Conservation (phyloP, 2,888 invertebrate species). For the Caenorhabditis plicata region DNA sequence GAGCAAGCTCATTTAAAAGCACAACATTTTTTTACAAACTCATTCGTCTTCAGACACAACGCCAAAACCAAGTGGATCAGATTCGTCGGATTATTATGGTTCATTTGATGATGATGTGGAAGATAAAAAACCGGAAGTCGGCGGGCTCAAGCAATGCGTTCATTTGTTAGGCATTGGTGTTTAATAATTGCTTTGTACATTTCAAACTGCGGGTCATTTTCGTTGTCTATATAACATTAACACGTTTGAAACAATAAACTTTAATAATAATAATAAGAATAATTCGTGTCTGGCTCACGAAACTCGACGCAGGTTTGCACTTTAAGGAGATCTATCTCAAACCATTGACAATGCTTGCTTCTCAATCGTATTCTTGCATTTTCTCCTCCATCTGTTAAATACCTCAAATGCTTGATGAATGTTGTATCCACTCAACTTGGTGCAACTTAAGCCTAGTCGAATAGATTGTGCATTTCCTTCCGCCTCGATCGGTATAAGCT, state of each 20-base stretch:
- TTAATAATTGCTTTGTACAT: slow-evolving; percentile 3
- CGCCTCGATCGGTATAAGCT: too few species aligned
- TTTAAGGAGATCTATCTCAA: too few species aligned
- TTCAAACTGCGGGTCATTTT: too few species aligned
- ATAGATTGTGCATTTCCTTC: slow-evolving; percentile 42
- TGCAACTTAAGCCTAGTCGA: too few species aligned
- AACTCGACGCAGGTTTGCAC: too few species aligned
- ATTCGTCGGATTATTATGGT: slow-evolving; percentile 45
- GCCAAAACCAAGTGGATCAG: not conserved
- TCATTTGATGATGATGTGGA: slow-evolving; percentile 21
- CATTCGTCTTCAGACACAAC: not conserved
- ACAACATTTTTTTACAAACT: not conserved
- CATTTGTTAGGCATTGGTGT: slow-evolving; percentile 37
- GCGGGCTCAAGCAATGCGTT: slow-evolving; percentile 37
- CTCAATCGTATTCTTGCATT: too few species aligned
- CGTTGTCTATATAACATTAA: too few species aligned
- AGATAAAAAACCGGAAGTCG: slow-evolving; percentile 9
- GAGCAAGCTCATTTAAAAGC: not conserved
- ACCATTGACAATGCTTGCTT: too few species aligned
- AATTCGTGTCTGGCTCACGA: slow-evolving; percentile 34
- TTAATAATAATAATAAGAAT: not conserved
- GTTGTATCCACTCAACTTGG: not conserved
- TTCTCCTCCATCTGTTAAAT: slow-evolving; percentile 11
- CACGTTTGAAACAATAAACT: too few species aligned
- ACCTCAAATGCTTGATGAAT: slow-evolving; percentile 1